Conservation (phyloP, 2,113 vertebrate species). For the Grammomys surdaster region DNA sequence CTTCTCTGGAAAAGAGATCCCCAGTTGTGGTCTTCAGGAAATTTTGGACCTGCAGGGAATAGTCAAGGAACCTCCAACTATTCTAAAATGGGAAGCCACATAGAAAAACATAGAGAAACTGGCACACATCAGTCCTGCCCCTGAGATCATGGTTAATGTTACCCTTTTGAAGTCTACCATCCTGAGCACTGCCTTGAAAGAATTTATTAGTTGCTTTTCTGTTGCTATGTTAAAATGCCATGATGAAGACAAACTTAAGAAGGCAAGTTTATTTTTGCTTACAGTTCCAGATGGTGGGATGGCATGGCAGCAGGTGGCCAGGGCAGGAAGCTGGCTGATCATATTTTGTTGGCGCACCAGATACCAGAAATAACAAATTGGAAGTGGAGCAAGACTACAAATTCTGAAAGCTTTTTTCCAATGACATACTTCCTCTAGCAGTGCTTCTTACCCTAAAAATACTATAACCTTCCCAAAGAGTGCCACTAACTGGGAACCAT, state of each 20-base stretch:
- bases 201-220: neutral
- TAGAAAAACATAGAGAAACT: neutral
- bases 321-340: neutral
- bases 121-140: too few species aligned
- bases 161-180: neutral
- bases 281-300: neutral
- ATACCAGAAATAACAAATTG: too few species aligned
- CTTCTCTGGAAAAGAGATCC: neutral
- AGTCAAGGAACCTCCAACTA: neutral
- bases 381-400: neutral
- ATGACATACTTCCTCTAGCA: neutral
- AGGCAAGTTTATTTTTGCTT: neutral
- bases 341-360: neutral
- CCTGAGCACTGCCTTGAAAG: neutral
- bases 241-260: neutral
- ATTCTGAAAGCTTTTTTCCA: neutral
- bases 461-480: neutral
- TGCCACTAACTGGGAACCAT: neutral
- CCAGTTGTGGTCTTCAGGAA: neutral
- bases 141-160: neutral
- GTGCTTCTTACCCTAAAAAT: neutral
- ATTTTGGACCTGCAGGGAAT: too few species aligned
- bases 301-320: neutral
- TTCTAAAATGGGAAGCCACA: neutral
- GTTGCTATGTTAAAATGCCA: neutral